Percentiles rank a stretch among this genome's conserved stretches.
These are phyloP conservation scores for Hyposoter dolosus DNA, from an alignment of 2,888 invertebrate species.

Conservation along the genomic window DNA sequence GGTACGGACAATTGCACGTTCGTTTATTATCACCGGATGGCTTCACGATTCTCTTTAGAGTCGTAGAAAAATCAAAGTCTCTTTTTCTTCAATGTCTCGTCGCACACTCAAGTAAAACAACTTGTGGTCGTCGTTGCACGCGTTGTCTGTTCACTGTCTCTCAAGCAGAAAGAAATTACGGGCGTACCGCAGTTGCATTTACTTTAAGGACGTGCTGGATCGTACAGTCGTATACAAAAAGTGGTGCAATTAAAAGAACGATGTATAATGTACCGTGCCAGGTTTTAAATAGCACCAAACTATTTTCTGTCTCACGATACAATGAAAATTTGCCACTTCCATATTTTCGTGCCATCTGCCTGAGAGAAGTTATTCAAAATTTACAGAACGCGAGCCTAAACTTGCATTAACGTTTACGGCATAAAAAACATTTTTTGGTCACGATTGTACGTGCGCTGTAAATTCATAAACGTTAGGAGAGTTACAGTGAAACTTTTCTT, in stretches of 20 bases:
- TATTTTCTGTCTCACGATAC: no score
- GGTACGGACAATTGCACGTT: conserved; percentile 31
- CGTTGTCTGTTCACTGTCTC: conserved; percentile 23
- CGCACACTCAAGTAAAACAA: conserved; percentile 43
- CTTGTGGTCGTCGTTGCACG: conserved; percentile 30
- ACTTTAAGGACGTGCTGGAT: conserved; percentile 31
- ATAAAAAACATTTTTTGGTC: background rate
- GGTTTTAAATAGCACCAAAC: no score
- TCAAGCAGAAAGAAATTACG: conserved; percentile 27
- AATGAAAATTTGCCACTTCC: background rate
- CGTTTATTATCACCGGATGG: conserved; percentile 69
- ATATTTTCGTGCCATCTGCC: background rate
- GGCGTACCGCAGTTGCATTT: conserved; percentile 51
- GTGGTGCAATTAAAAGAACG: background rate
- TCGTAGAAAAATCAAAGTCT: conserved; percentile 51
- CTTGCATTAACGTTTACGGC: background rate
- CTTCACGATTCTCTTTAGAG: conserved; percentile 37
- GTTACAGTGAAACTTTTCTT: background rate
- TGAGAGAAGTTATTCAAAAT: background rate
- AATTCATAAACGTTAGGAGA: conserved; percentile 19
- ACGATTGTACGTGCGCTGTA: background rate
- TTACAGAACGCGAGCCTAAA: background rate
- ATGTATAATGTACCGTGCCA: no score
- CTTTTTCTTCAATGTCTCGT: background rate
- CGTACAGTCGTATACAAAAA: conserved; percentile 25